phyloP scores from a whole-genome alignment of 2,888 invertebrate species.

The Caenorhabditis afra region DNA sequence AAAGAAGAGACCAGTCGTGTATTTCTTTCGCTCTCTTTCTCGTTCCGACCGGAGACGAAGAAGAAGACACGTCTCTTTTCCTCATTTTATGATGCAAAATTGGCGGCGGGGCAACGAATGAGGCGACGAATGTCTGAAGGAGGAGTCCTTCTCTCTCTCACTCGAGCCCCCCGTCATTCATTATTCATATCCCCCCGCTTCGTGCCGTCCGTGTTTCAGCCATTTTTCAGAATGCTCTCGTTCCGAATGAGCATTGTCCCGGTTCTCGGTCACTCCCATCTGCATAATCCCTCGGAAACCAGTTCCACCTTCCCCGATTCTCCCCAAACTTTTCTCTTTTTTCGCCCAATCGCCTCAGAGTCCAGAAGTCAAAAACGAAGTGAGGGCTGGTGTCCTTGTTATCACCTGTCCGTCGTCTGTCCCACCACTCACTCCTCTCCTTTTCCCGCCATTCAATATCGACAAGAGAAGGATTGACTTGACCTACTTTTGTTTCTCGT shows the following conservation, averaged over 20 bases:
- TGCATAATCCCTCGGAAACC: constrained; percentile 28
- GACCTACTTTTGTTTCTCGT: too few relatives aligned
- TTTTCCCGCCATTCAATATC: neutral
- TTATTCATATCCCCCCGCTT: constrained; percentile 41
- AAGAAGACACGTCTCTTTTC: constrained; percentile 24
- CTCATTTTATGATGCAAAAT: constrained; percentile 19
- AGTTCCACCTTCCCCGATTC: too few relatives aligned
- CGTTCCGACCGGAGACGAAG: constrained; percentile 5
- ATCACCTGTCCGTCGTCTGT: neutral
- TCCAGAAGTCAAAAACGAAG: neutral
- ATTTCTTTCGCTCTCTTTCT: too few relatives aligned
- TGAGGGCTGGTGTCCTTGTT: neutral
- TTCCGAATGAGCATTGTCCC: too few relatives aligned
- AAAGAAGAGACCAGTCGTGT: constrained; percentile 22
- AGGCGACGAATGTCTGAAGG: constrained; percentile 11
- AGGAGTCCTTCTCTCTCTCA: too few relatives aligned
- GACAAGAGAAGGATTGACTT: too few relatives aligned
- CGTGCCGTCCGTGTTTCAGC: too few relatives aligned
- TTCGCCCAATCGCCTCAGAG: neutral
- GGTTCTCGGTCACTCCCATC: too few relatives aligned
- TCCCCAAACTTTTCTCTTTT: neutral
- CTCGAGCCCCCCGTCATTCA: constrained; percentile 33
- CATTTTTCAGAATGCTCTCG: constrained; percentile 4
- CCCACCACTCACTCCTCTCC: neutral
- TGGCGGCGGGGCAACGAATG: constrained; percentile 26